Evolutionary conservation across 2,797 vertebrate genomes (phyloP).

Genomic region (Sylvia borin): DNA sequence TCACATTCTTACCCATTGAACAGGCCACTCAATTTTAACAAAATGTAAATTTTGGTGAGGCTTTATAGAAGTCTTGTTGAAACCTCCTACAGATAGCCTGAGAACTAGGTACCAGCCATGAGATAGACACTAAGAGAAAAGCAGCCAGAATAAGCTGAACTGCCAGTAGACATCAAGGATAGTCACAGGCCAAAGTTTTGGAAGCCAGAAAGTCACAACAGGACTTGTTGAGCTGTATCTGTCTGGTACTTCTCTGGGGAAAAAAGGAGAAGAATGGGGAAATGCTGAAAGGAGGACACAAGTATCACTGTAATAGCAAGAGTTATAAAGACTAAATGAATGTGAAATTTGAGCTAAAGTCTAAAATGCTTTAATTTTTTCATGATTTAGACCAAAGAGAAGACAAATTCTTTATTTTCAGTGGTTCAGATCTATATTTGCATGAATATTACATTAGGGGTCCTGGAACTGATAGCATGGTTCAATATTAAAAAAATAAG

Average conservation of each 20-base stretch:
- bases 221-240: neutral
- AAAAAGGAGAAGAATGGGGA: neutral
- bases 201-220: neutral
- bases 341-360: neutral
- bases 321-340: neutral
- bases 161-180: neutral
- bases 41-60: neutral
- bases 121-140: neutral
- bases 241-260: neutral
- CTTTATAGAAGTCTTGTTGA: neutral
- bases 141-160: neutral
- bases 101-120: neutral
- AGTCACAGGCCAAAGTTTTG: neutral
- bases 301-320: neutral
- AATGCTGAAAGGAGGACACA: neutral
- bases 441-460: neutral
- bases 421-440: neutral
- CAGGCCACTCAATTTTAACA: neutral
- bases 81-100: neutral
- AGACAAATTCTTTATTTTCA: neutral
- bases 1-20: neutral
- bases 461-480: neutral
- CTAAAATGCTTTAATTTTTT: neutral
- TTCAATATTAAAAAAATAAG: neutral
- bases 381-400: neutral